Evolutionary conservation across 2,797 vertebrate species (phyloP).

Genomic region (Botia almorhae): DNA sequence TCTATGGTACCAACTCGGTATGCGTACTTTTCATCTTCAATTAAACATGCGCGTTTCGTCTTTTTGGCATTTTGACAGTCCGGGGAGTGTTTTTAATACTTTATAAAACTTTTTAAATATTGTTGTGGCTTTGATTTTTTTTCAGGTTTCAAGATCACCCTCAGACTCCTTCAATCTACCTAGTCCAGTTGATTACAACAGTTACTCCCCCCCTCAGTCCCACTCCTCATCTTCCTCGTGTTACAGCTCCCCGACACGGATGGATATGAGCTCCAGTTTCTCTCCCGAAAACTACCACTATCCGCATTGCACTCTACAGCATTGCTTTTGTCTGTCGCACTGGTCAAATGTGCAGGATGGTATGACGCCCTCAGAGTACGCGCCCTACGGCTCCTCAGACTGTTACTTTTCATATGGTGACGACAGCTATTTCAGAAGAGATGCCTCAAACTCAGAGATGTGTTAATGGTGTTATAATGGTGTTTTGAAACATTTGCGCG

Average conservation of each 20-base stretch:
- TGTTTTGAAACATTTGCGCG: slow-evolving; percentile 33
- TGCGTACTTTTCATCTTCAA: slow-evolving; percentile 43
- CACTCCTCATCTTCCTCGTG: slow-evolving; percentile 80
- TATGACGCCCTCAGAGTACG: slow-evolving; percentile 65
- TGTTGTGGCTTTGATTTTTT: background rate
- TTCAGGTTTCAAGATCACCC: slow-evolving; percentile 81
- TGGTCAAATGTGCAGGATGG: slow-evolving; percentile 70
- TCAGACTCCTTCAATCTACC: slow-evolving; percentile 77
- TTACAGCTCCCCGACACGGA: slow-evolving; percentile 78
- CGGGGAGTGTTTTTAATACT: background rate
- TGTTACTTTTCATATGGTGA: slow-evolving; percentile 72
- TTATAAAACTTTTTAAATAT: too few species aligned
- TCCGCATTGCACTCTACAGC: slow-evolving; percentile 72
- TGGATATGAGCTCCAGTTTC: slow-evolving; percentile 76
- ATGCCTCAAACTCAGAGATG: slow-evolving; percentile 80
- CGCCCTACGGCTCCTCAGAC: slow-evolving; percentile 76
- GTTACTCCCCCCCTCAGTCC: slow-evolving; percentile 83
- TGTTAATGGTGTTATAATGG: slow-evolving; percentile 76
- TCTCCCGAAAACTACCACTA: slow-evolving; percentile 73
- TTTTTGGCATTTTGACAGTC: background rate
- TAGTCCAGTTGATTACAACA: slow-evolving; percentile 80
- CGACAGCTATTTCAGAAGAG: slow-evolving; percentile 80
- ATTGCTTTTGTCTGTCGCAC: slow-evolving; percentile 73
- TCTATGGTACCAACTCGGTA: slow-evolving; percentile 85
- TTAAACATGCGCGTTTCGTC: slow-evolving; percentile 15